Base-by-base conservation (phyloP, 1,140 invertebrate genomes). In the Anadara kagoshimensis region DNA sequence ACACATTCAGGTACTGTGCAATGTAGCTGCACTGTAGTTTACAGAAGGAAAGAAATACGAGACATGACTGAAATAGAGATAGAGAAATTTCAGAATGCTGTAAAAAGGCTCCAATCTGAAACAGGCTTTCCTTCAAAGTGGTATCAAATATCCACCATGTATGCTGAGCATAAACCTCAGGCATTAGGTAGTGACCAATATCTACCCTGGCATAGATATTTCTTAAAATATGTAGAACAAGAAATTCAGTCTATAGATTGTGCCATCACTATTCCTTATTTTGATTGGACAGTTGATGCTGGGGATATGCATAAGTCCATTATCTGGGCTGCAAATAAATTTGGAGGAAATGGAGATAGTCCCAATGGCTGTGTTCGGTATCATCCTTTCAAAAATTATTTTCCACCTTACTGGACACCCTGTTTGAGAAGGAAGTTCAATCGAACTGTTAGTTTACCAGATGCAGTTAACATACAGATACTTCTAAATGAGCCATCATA, bases 201-300 rank as follows among this genome's bases (percentile, higher is more conserved):
- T 44, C 69, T 86, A 22, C 83, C 85, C 0, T 86, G 85, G 85
- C 75, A 84, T 41, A 58, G 85, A 16, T 80, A 81, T 29, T 86
- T 81, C 62, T 64, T 86, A 45, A 61, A 76, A 24, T 62, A 79
- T 36, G 78, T 86, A 26, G 85, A 86, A 57, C 72, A 75, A 43
- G 73, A 67, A 22, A 56, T 86, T 22, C 83, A 85, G 68, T 64
- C 66, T 1, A 61, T 79, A 44, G 78, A 84, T 69, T 86, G 85
- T 71, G 59, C 68, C 18, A 53, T 86, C 12, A 67, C 81, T 7
- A 84, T 86, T 41, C 85, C 83, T 7, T 86, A 85, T 69, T 86
- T 80, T 73, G 85, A 86, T 71, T 86, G 83, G 83, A 85, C 85
- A 62, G 56, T 83, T 43, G 85, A 86, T 76, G 78, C 76, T 18